Percentiles rank a stretch among this genome's conserved stretches.
phyloP scores from a whole-genome alignment of 1,140 invertebrate species.

The Polypedilum vanderplanki region DNA sequence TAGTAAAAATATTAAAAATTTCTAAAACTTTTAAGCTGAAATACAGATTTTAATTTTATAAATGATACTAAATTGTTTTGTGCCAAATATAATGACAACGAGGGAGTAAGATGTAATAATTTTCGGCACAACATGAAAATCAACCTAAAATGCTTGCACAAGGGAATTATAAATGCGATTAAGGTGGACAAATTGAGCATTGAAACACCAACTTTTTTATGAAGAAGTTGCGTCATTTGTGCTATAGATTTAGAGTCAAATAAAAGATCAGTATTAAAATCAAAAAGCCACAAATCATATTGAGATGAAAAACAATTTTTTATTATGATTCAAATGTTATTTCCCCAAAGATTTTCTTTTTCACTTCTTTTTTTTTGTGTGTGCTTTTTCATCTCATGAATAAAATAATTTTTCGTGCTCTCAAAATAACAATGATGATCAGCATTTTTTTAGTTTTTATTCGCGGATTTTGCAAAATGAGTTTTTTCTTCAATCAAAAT shows the following conservation, averaged over 20 bases:
- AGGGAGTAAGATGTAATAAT: too few relatives aligned
- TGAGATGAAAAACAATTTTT: not conserved
- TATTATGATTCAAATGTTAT: not conserved
- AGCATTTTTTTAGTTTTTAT: not conserved
- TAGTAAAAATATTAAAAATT: too few relatives aligned
- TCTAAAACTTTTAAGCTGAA: too few relatives aligned
- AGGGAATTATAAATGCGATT: too few relatives aligned
- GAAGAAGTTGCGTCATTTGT: not conserved
- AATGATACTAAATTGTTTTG: too few relatives aligned
- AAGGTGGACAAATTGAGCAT: not conserved
- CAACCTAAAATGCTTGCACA: too few relatives aligned
- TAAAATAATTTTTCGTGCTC: not conserved
- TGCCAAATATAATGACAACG: too few relatives aligned
- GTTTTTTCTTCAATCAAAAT: not conserved
- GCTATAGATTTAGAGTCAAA: not conserved
- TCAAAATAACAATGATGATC: not conserved
- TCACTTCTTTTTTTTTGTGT: not conserved
- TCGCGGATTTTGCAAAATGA: not conserved
- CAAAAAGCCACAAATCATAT: too few relatives aligned
- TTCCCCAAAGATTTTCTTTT: not conserved
- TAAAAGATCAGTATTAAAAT: not conserved
- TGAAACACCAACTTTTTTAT: not conserved
- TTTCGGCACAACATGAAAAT: too few relatives aligned
- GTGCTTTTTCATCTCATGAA: conserved; percentile 1
- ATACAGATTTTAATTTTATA: too few relatives aligned